Base-by-base conservation (phyloP, 2,888 invertebrate species). In the Pterostichus niger region DNA sequence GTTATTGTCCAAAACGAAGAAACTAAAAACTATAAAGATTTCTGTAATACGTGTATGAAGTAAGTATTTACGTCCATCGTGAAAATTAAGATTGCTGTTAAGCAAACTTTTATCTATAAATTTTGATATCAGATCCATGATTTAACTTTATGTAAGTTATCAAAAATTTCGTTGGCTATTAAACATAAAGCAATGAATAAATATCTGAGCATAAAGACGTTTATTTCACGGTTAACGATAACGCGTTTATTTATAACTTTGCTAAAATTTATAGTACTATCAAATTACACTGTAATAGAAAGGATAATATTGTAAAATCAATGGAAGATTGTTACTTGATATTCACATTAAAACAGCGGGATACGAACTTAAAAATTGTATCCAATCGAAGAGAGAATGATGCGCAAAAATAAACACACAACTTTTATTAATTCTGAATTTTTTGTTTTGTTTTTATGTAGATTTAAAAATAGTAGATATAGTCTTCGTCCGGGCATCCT, bases 261-360 rank as follows among this genome's bases (percentile, higher is more conserved):
- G 44, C 68, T n/a, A 71, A 71, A 71, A 71, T 71, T 71, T 71
- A 71, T 71, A 71, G 68, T 17, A 15, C 15, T 71, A 71, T 71
- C 68, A 71, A 44, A 71, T 71, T 71, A 71, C 68, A 71, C 40
- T 17, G 44, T 71, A 71, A 71, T 71, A 71, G 68, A 71, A 71
- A 71, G 17, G 68, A 71, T 44, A 13, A 17, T 40, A 11, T 15
- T 40, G 17, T 17, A 40, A 44, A 71, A 71, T 71, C 33, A 35
- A 64, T 52, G 64, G 13, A 35, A 64, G 64, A 64, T 64, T 64
- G 64, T 64, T 33, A 44, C 68, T 44, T 71, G 68, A 71, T 71
- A 44, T 44, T 71, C 40, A 17, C 44, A 17, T 71, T 17, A 44
- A 56, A 40, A 44, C 68, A 71, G 68, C 68, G 15, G 68, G 68